Conservation (phyloP, 2,113 vertebrate species). For the Circaetus gallicus region DNA sequence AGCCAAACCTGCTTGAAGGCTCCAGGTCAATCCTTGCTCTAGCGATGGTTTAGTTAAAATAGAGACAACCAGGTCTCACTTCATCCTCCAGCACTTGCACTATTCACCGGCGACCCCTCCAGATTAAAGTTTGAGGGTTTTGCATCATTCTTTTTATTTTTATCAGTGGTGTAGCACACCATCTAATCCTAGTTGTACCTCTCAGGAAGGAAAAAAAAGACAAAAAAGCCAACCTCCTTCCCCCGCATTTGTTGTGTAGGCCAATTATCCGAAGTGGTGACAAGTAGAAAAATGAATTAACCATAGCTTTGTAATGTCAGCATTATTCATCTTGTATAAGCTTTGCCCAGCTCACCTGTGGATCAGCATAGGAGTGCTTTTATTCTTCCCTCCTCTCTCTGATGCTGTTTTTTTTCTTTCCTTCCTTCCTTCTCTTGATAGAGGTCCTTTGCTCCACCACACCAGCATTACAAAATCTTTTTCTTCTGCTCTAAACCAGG, state of each 20-base stretch:
- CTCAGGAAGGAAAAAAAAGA: not conserved
- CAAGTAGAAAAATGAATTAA: slow-evolving; percentile 64
- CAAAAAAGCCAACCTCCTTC: slow-evolving; percentile 27
- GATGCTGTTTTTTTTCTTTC: not conserved
- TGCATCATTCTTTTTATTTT: slow-evolving; percentile 31
- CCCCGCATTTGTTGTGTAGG: slow-evolving; percentile 30
- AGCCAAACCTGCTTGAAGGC: not conserved
- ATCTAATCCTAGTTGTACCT: slow-evolving; percentile 40
- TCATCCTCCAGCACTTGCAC: slow-evolving; percentile 2
- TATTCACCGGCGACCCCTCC: slow-evolving; percentile 21
- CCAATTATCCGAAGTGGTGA: slow-evolving; percentile 67
- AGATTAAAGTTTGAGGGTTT: slow-evolving; percentile 55
- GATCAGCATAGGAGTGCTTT: slow-evolving; percentile 51
- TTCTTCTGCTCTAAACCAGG: not conserved
- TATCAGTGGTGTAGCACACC: not conserved
- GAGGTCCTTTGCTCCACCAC: not conserved
- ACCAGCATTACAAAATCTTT: not conserved
- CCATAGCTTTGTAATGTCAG: slow-evolving; percentile 47
- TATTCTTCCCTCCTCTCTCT: slow-evolving; percentile 25
- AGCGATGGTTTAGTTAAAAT: slow-evolving; percentile 67
- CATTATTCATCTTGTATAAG: slow-evolving; percentile 63
- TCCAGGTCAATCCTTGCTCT: slow-evolving; percentile 65
- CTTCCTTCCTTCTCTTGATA: not conserved
- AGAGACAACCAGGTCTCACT: slow-evolving; percentile 66
- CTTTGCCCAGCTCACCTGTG: slow-evolving; percentile 62